phyloP scores from a whole-genome alignment of 2,888 invertebrate species.

The Cheilosia urbana region DNA sequence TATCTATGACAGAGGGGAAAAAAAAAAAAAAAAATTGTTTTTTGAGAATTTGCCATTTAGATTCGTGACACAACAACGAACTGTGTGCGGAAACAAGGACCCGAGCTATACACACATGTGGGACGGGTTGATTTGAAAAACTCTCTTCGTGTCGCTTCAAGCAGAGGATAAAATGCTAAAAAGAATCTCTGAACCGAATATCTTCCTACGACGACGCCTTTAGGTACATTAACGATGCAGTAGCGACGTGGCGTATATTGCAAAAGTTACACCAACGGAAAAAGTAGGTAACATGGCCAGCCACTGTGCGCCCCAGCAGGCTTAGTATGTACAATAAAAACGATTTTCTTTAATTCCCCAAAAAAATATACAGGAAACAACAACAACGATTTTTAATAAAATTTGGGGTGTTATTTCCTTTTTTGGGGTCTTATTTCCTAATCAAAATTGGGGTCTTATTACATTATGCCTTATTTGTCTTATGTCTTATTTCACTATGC shows the following conservation, averaged over 20 bases:
- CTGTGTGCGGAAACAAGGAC: not conserved
- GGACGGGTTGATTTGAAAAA: slow-evolving; percentile 24
- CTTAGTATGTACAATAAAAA: not conserved
- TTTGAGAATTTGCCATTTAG: slow-evolving; percentile 46
- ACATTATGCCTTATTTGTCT: no score
- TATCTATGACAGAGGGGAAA: not conserved
- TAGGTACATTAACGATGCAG: slow-evolving; percentile 52
- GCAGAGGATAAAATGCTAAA: slow-evolving; percentile 25
- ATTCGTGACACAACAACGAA: slow-evolving; percentile 50
- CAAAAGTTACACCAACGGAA: slow-evolving; percentile 10
- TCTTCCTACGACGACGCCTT: slow-evolving; percentile 27
- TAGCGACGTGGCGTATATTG: not conserved
- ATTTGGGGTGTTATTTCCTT: no score
- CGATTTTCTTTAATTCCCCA: not conserved
- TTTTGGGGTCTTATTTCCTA: no score
- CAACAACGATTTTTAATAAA: no score
- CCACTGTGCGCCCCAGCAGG: not conserved
- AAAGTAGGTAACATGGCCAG: not conserved
- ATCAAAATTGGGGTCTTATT: no score
- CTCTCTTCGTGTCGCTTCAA: slow-evolving; percentile 7
- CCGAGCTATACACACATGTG: not conserved
- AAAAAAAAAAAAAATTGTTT: slow-evolving; percentile 7
- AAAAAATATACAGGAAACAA: no score
- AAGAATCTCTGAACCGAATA: slow-evolving; percentile 37
- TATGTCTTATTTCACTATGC: no score